phyloP scores from a whole-genome alignment of 2,888 invertebrate species.

The Ceraclea dissimilis region DNA sequence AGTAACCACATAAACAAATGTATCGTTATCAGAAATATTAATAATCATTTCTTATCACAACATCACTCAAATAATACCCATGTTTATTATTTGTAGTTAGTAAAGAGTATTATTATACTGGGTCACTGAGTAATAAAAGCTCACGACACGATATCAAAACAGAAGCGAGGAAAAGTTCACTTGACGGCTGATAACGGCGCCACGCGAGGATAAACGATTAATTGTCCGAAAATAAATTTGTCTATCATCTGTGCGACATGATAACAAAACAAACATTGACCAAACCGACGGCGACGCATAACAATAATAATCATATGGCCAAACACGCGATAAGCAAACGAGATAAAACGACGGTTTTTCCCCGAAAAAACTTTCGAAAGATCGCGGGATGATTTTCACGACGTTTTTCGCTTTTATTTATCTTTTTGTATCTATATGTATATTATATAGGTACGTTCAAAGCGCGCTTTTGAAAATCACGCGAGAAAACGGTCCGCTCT shows the following conservation, averaged over 20 bases:
- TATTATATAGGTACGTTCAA: background rate
- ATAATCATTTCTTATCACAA: background rate
- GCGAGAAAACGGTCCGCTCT: conserved; percentile 19
- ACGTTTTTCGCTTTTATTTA: conserved; percentile 7
- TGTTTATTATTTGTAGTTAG: background rate
- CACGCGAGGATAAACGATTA: conserved; percentile 18
- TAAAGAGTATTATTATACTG: too few species aligned
- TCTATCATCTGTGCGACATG: background rate
- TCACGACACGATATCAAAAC: background rate
- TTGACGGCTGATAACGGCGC: conserved; percentile 12
- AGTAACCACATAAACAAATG: too few species aligned
- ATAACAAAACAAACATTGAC: conserved; percentile 1
- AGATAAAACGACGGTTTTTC: conserved; percentile 6
- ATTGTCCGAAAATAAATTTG: conserved; percentile 15
- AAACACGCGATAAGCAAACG: conserved; percentile 4
- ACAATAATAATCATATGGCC: too few species aligned
- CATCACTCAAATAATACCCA: background rate
- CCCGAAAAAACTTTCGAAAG: conserved; percentile 9
- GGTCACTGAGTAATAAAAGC: conserved; percentile 2
- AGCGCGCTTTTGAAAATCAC: background rate
- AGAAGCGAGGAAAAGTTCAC: conserved; percentile 9
- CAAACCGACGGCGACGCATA: conserved; percentile 1
- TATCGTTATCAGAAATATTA: background rate
- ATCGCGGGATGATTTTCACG: conserved; percentile 8
- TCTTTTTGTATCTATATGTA: background rate